These are phyloP conservation scores for Pampus argenteus DNA, from an alignment of 2,797 vertebrate genomes.

Conservation along the genomic window DNA sequence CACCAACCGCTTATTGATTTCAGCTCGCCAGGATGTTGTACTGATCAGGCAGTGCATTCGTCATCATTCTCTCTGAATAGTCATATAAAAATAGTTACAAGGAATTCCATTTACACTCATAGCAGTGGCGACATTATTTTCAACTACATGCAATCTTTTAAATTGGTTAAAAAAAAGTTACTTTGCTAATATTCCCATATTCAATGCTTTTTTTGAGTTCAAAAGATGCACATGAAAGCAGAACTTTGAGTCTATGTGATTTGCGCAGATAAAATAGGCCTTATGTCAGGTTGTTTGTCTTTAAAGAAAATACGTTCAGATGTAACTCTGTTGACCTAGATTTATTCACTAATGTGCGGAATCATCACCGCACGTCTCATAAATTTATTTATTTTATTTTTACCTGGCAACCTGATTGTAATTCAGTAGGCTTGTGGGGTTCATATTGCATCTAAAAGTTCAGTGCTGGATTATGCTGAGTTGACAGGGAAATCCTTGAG, in stretches of 20 bases:
- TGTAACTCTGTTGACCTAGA: slow-evolving; percentile 1
- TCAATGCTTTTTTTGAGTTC: too few relatives aligned
- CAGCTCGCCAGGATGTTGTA: not conserved
- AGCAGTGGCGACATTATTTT: too few relatives aligned
- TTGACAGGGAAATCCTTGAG: slow-evolving; percentile 53
- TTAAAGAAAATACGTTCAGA: slow-evolving; percentile 4
- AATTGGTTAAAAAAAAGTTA: not conserved
- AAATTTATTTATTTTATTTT: slow-evolving; percentile 40
- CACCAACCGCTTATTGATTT: not conserved
- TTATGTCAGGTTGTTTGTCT: not conserved
- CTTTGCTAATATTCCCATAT: too few relatives aligned
- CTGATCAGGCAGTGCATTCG: not conserved
- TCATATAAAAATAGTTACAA: not conserved
- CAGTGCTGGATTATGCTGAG: slow-evolving; percentile 58
- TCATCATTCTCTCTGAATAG: not conserved
- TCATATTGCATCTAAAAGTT: slow-evolving; percentile 55
- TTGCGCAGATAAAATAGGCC: not conserved
- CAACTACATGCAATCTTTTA: not conserved
- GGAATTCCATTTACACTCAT: not conserved
- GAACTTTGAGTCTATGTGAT: slow-evolving; percentile 7
- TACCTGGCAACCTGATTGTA: slow-evolving; percentile 46
- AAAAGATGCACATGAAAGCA: slow-evolving; percentile 5
- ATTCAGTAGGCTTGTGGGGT: slow-evolving; percentile 38
- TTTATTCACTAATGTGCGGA: slow-evolving; percentile 35
- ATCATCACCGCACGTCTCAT: slow-evolving; percentile 27